These are phyloP conservation scores for Orchesella flavescens DNA, from an alignment of 2,888 invertebrate species.

Conservation along the genomic window DNA sequence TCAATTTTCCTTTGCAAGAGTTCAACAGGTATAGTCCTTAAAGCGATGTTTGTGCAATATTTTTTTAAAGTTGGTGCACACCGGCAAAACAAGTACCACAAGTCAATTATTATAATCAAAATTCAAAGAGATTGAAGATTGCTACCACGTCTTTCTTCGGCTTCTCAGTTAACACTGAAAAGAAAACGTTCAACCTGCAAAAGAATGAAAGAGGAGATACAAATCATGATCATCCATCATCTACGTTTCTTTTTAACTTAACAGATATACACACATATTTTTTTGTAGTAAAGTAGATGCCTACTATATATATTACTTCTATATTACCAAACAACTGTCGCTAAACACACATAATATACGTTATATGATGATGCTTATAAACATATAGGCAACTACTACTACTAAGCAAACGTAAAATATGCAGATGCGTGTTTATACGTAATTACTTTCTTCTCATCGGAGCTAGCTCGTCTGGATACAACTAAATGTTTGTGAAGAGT, in stretches of 20 bases:
- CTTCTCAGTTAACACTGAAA: too few species aligned
- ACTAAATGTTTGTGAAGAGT: background rate
- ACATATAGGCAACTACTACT: background rate
- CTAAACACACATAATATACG: background rate
- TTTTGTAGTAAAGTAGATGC: too few species aligned
- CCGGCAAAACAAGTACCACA: too few species aligned
- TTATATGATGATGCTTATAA: too few species aligned
- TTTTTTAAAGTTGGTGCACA: too few species aligned
- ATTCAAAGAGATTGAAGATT: too few species aligned
- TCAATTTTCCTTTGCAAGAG: background rate
- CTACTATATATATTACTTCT: background rate
- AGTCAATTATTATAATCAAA: too few species aligned
- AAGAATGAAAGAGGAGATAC: too few species aligned
- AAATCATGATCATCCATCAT: too few species aligned
- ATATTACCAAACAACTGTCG: background rate
- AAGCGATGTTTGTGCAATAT: too few species aligned
- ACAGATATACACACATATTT: background rate
- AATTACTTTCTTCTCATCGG: background rate
- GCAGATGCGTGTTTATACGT: background rate
- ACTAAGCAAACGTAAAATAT: background rate
- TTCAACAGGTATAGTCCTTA: background rate
- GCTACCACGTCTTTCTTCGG: too few species aligned
- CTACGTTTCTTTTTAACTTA: background rate
- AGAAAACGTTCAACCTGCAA: too few species aligned
- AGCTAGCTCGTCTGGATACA: background rate